phyloP scores from a whole-genome alignment of 2,888 invertebrate species.

The Ectemnius cavifrons region DNA sequence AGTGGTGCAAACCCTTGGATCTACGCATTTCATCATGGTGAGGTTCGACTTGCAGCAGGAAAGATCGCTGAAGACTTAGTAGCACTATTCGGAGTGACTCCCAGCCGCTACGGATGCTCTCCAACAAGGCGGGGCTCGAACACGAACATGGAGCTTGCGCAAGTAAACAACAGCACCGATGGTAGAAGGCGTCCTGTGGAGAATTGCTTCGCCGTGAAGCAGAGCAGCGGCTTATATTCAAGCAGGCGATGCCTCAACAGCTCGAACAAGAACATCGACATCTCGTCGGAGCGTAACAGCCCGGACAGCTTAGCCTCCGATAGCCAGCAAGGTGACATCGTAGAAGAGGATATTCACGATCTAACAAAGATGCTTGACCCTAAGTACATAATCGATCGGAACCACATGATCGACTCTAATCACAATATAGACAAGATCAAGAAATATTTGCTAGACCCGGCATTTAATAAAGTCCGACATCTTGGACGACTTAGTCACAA shows the following conservation, averaged over 20 bases:
- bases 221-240: slow-evolving; percentile 59
- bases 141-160: slow-evolving; percentile 71
- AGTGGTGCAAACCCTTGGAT: slow-evolving; percentile 84
- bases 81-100: slow-evolving; percentile 73
- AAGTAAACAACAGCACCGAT: slow-evolving; percentile 70
- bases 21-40: slow-evolving; percentile 83
- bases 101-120: slow-evolving; percentile 73
- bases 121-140: slow-evolving; percentile 69
- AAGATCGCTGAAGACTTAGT: slow-evolving; percentile 80
- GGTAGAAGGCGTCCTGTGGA: slow-evolving; percentile 67
- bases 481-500: slow-evolving; percentile 69
- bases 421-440: slow-evolving; percentile 74
- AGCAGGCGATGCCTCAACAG: slow-evolving; percentile 64
- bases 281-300: slow-evolving; percentile 67
- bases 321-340: slow-evolving; percentile 59
- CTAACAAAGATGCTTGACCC: slow-evolving; percentile 73
- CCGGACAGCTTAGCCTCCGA: slow-evolving; percentile 58
- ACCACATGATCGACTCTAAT: slow-evolving; percentile 72
- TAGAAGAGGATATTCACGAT: slow-evolving; percentile 73
- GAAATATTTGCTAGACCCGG: slow-evolving; percentile 73
- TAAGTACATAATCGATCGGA: slow-evolving; percentile 70
- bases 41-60: slow-evolving; percentile 81
- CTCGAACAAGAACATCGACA: slow-evolving; percentile 63
- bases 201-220: slow-evolving; percentile 71
- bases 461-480: slow-evolving; percentile 73